A percentile compares a stretch with the other conserved stretches of the same genome.
phyloP scores from a whole-genome alignment of 2,888 invertebrate genomes.

The Polietes domitor region DNA sequence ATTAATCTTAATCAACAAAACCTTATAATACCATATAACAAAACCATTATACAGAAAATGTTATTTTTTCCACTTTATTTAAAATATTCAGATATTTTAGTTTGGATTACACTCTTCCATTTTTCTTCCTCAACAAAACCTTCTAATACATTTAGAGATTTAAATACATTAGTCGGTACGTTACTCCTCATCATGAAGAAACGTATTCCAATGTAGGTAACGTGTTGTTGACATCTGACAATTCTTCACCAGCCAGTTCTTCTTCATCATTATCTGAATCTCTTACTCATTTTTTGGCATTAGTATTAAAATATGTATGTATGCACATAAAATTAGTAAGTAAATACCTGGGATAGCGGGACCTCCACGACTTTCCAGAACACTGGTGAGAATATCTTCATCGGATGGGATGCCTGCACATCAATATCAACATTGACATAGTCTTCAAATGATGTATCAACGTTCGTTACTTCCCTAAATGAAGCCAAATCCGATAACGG shows the following conservation, averaged over 20 bases:
- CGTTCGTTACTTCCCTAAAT: background rate
- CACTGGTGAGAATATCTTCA: conserved; percentile 19
- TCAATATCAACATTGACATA: conserved; percentile 4
- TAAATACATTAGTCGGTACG: conserved; percentile 15
- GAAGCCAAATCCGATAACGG: background rate
- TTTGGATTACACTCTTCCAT: conserved; percentile 14
- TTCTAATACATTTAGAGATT: background rate
- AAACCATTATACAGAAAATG: no score
- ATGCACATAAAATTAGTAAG: background rate
- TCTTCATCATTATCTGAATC: conserved; percentile 23
- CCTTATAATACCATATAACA: no score
- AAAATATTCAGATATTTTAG: conserved; percentile 2
- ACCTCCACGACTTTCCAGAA: background rate
- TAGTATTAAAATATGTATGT: conserved; percentile 22
- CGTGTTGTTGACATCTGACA: conserved; percentile 32
- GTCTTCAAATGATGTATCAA: conserved; percentile 6
- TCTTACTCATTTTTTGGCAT: conserved; percentile 6
- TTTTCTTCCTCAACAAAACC: conserved; percentile 8
- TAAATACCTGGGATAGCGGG: background rate
- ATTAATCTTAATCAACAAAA: no score
- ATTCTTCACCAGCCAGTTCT: conserved; percentile 24
- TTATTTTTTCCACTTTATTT: background rate
- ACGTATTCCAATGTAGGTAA: conserved; percentile 55
- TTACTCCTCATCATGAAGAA: conserved; percentile 42
- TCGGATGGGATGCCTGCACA: background rate